Conservation (phyloP, 2,888 invertebrate genomes). For the Mesorhabditis sp. region DNA sequence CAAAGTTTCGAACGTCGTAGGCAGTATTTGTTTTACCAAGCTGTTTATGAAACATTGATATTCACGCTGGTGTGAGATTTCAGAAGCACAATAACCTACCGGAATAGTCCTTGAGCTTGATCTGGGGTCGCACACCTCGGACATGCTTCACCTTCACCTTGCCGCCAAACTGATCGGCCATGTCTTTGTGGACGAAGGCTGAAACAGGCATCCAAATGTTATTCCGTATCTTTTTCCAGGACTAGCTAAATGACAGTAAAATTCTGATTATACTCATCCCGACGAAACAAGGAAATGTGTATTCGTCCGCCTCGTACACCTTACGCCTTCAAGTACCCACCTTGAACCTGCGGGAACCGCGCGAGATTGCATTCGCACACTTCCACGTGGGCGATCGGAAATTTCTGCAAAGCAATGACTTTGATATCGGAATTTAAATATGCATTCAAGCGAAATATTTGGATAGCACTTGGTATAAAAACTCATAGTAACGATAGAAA, state of each 20-base stretch:
- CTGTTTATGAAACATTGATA: not conserved
- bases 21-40: no score
- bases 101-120: conserved; percentile 71
- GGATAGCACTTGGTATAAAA: no score
- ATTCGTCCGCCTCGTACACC: no score
- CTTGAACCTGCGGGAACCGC: conserved; percentile 62
- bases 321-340: conserved; percentile 9
- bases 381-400: conserved; percentile 85
- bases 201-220: not conserved
- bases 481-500: no score
- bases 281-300: no score
- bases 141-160: conserved; percentile 73
- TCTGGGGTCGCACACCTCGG: conserved; percentile 86
- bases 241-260: no score
- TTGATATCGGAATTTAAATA: no score
- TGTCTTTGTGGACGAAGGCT: conserved; percentile 92
- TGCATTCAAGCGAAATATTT: no score
- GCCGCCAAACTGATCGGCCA: conserved; percentile 83
- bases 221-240: no score
- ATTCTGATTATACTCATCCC: no score
- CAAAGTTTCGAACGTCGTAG: not conserved
- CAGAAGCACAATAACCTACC: not conserved
- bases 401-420: conserved; percentile 64
- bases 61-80: not conserved
- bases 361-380: conserved; percentile 98